Evolutionary conservation across 2,113 vertebrate species (phyloP), one percentile per base, ranked within the genome.

Genomic region (Willisornis vidua): DNA sequence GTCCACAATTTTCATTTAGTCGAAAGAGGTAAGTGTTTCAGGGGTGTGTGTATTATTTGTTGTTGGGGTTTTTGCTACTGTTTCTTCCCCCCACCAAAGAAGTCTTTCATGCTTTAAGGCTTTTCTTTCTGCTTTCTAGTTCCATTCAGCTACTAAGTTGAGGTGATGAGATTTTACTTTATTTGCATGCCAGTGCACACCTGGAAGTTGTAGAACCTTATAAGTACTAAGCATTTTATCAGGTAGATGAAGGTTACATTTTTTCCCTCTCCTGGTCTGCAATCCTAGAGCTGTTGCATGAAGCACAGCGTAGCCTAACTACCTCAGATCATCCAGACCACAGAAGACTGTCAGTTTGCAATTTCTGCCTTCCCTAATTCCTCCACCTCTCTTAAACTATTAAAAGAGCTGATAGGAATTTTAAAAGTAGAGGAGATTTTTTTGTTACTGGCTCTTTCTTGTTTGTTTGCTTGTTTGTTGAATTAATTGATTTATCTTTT

Each of bases 41-140:
- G 19, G 13, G 5, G 24, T 18, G 18, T 19, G 8, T 29, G 7
- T 13, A 4, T 5, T 45, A 19, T 0, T 7, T 74, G 46, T 45
- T 15, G 11, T 33, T 54, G 43, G 11, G 1, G 4, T 6, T 82
- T 70, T 89, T 49, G 15, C 37, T 62, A 24, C 23, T 74, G 26
- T 46, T 86, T 4, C 11, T 63, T 51, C 3, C 0, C 7, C 12
- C 5, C 2, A 0, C 10, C 85, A 61, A 52, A 81, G 33, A 51
- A n/a, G 12, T 67, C 4, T 1, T 58, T 67, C 33, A 22, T 22
- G 12, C 12, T 65, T 73, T 51, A 79, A 68, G 29, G 57, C 35
- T 74, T 23, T n/a, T 72, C 6, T 78, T 91, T 87, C 70, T 89
- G 25, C 25, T 89, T 35, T 55, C 63, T 91, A 43, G 67, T 81